These are phyloP conservation scores for Temnothorax nylanderi DNA, from an alignment of 1,140 invertebrate genomes.

Conservation along the genomic window DNA sequence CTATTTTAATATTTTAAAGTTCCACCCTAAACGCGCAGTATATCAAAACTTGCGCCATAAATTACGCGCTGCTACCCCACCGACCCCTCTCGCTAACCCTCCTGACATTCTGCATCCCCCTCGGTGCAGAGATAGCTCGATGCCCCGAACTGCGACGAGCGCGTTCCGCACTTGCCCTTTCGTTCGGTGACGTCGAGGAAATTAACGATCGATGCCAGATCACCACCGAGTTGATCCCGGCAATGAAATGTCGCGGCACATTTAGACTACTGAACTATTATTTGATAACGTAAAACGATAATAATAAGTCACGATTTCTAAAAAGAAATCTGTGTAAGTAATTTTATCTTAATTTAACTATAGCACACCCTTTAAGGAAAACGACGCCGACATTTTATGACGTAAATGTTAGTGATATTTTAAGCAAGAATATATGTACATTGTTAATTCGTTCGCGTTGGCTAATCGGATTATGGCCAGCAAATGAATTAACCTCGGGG, in stretches of 20 bases:
- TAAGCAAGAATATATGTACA: background rate
- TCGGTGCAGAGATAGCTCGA: slow-evolving; percentile 15
- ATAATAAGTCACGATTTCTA: background rate
- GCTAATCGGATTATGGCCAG: slow-evolving; percentile 37
- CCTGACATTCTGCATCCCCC: slow-evolving; percentile 19
- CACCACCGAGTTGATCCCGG: background rate
- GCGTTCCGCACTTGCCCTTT: slow-evolving; percentile 64
- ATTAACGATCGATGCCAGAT: slow-evolving; percentile 59
- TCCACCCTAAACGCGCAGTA: slow-evolving; percentile 77
- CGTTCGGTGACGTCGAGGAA: slow-evolving; percentile 42
- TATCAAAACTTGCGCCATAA: slow-evolving; percentile 79
- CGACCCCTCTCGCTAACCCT: background rate
- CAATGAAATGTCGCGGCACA: slow-evolving; percentile 45
- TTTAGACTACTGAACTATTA: background rate
- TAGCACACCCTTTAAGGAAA: too few relatives aligned
- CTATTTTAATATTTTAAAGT: slow-evolving; percentile 82
- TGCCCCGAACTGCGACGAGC: background rate
- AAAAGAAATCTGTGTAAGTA: background rate
- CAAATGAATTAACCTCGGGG: slow-evolving; percentile 30
- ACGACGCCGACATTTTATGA: too few relatives aligned
- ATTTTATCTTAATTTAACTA: slow-evolving; percentile 16
- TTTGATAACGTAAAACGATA: background rate
- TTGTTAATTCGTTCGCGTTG: slow-evolving; percentile 40
- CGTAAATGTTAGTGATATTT: too few relatives aligned
- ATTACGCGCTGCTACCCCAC: slow-evolving; percentile 67